Base-by-base conservation (phyloP, 2,113 vertebrate species). In the Haemorhous mexicanus region DNA sequence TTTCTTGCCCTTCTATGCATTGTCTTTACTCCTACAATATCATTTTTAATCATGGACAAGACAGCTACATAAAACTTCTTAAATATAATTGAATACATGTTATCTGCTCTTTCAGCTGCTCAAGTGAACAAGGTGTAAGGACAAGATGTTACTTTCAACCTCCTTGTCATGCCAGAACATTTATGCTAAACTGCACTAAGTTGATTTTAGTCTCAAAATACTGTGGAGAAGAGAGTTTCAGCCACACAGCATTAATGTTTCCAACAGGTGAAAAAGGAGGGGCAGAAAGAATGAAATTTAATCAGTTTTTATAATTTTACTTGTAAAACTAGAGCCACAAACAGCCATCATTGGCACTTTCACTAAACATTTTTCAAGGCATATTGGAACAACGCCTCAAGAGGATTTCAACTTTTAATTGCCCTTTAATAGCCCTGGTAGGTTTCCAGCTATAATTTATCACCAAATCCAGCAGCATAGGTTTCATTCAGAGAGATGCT, bases 401-500 rank as follows among this genome's bases (percentile, higher is more conserved):
- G 43, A 87, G 30, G 52, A 35, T 79, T 82, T 62, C 4, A 3
- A 80, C 9, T 81, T 58, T 85, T 96, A 82, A 76, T 85, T 62
- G 73, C 3, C 49, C n/a, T 70, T 82, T 67, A 90, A 68, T 90
- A 27, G 59, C 84, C 33, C 24, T 87, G 39, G 24, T 83, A 85
- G 59, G 39, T 82, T 9, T 92, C 68, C 88, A 87, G n/a, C 26
- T 82, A 32, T 79, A 79, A 94, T 92, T 95, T 70, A 90, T 69
- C 22, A 82, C 23, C 53, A 67, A 66, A 63, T 70, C 37, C 32
- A 90, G 55, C 43, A 66, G 30, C 72, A 62, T 62, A 37, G 59
- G n/a, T 88, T 90, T 95, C n/a, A 87, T 94, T 94, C 79, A 88
- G 75, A 88, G 37, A 87, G 50, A 86, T 62, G 20, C 17, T 74